phyloP scores from a whole-genome alignment of 2,113 vertebrate species.

The Pyrgilauda ruficollis region DNA sequence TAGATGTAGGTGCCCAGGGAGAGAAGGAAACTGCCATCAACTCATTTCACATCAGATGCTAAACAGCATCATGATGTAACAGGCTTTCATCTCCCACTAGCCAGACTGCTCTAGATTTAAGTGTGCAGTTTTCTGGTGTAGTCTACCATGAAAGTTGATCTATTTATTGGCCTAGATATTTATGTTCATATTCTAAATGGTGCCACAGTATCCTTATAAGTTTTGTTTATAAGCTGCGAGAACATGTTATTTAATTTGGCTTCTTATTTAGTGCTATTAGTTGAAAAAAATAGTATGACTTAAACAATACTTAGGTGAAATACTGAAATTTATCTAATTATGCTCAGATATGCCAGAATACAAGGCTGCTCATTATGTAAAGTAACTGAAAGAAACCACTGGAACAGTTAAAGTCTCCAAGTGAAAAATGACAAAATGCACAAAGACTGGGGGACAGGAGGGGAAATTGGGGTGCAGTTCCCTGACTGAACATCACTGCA shows the following conservation, averaged over 20 bases:
- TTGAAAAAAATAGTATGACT: background rate
- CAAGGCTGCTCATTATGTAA: background rate
- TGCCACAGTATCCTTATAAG: background rate
- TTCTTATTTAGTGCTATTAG: background rate
- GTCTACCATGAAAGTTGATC: slow-evolving; percentile 50
- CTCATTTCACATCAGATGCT: slow-evolving; percentile 20
- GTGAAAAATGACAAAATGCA: background rate
- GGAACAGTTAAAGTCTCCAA: background rate
- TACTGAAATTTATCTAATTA: background rate
- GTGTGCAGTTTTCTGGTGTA: background rate
- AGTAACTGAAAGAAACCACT: background rate
- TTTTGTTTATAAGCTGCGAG: background rate
- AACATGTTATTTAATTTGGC: background rate
- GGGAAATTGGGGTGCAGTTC: fast-evolving
- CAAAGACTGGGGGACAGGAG: background rate
- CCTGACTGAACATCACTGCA: background rate
- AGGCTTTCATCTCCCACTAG: slow-evolving; percentile 58
- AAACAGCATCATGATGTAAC: slow-evolving; percentile 18
- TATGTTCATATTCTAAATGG: background rate
- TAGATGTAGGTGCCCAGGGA: slow-evolving; percentile 44
- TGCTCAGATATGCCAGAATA: background rate
- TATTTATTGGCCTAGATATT: slow-evolving; percentile 64
- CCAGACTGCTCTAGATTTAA: slow-evolving; percentile 60
- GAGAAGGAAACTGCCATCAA: background rate
- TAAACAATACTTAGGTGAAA: background rate